Evolutionary conservation across 64 coral and sea anemone genomes (phyloP).

Genomic region (Stylophora pistillata): DNA sequence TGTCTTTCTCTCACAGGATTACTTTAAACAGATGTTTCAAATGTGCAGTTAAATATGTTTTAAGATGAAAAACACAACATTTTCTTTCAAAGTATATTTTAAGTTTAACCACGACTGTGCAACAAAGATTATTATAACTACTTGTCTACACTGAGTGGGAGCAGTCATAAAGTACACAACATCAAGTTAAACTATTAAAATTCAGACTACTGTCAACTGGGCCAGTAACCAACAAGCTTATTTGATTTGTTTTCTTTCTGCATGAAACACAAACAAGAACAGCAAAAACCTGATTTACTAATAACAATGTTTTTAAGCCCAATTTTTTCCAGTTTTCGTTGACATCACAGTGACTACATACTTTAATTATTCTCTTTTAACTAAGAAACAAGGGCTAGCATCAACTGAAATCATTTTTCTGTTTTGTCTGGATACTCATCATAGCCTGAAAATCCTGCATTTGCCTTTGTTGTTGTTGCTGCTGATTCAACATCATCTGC

Average conservation of each 20-base stretch:
- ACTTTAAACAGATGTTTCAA: constrained; percentile 1
- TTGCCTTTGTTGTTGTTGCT: constrained; percentile 64
- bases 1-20: constrained; percentile 22
- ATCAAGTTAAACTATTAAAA: constrained; percentile 3
- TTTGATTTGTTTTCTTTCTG: constrained; percentile 21
- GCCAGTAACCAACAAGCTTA: constrained; percentile 28
- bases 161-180: background rate
- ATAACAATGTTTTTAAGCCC: constrained; percentile 14
- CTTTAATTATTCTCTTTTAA: constrained; percentile 44
- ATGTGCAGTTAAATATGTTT: background rate
- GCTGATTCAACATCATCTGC: constrained; percentile 58
- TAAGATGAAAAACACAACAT: constrained; percentile 6
- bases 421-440: constrained; percentile 57
- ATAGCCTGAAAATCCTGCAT: constrained; percentile 51
- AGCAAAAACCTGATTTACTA: constrained; percentile 14
- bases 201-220: background rate
- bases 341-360: background rate
- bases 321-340: constrained; percentile 17
- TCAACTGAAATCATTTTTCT: constrained; percentile 59
- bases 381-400: constrained; percentile 52
- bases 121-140: background rate
- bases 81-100: background rate
- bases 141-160: too few relatives aligned
- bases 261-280: constrained; percentile 15
- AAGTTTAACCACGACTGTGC: background rate